Percentiles rank a stretch among this genome's conserved stretches.
These are phyloP conservation scores for Plebejus melissa DNA, from an alignment of 2,888 invertebrate species.

Conservation along the genomic window DNA sequence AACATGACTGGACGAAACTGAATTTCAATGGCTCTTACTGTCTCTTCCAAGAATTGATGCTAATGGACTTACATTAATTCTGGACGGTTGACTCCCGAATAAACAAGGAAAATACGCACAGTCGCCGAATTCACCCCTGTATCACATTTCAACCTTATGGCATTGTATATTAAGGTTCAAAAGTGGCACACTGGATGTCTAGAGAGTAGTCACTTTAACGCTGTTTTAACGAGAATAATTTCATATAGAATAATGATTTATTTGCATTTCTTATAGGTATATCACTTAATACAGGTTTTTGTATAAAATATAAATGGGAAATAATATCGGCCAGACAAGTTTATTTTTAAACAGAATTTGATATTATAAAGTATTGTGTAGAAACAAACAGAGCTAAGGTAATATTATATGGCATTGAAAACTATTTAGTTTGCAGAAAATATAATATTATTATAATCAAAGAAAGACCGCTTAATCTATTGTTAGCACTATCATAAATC, in stretches of 20 bases:
- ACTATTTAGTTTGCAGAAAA: neutral
- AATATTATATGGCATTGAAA: neutral
- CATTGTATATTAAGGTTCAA: no score
- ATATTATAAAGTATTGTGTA: neutral
- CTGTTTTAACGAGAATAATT: no score
- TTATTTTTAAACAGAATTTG: neutral
- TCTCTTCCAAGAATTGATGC: neutral
- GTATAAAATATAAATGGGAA: neutral
- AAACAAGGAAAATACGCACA: neutral
- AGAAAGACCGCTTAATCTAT: neutral
- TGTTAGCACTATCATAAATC: neutral
- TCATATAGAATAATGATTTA: neutral
- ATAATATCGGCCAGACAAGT: neutral
- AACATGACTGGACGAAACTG: neutral
- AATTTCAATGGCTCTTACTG: neutral
- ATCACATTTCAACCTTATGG: neutral
- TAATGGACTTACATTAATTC: neutral
- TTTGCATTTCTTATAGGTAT: neutral
- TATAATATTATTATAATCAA: neutral
- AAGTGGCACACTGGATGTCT: no score
- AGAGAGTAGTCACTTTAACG: no score
- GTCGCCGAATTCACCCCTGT: neutral
- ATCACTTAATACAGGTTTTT: neutral
- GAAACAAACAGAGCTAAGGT: neutral
- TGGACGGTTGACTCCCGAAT: neutral